Evolutionary conservation across 2,113 vertebrate species (phyloP).

Genomic region (Rana temporaria): DNA sequence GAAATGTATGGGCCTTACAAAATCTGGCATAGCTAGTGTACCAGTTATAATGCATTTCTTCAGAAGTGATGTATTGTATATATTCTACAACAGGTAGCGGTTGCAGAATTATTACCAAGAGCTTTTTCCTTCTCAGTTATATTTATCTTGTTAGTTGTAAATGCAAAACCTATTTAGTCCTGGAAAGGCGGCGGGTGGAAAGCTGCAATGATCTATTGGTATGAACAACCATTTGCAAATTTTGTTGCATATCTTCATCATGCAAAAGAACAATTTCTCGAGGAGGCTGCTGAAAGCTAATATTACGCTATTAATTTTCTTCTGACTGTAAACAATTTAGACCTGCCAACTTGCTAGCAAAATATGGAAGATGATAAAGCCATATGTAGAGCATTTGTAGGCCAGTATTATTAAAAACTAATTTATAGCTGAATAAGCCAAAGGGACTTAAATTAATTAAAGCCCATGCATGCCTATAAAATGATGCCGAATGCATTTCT

Average conservation of each 20-base stretch:
- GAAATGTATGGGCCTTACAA: too few relatives aligned
- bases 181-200: background rate
- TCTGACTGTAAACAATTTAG: constrained; percentile 54
- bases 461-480: constrained; percentile 36
- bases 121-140: background rate
- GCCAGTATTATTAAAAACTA: constrained; percentile 41
- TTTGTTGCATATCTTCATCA: constrained; percentile 48
- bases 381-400: constrained; percentile 37
- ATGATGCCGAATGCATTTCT: constrained; percentile 30
- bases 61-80: too few relatives aligned
- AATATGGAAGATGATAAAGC: constrained; percentile 47
- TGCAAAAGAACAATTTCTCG: constrained; percentile 34
- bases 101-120: background rate
- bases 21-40: too few relatives aligned
- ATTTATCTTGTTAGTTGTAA: constrained; percentile 16
- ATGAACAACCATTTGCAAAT: constrained; percentile 44
- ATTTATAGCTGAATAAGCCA: constrained; percentile 44
- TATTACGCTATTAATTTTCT: constrained; percentile 53
- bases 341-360: constrained; percentile 37
- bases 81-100: background rate
- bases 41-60: too few relatives aligned
- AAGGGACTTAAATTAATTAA: constrained; percentile 52
- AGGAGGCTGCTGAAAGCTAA: constrained; percentile 42
- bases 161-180: constrained; percentile 14
- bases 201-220: constrained; percentile 25